Evolutionary conservation across 1,140 invertebrate species (phyloP).

Genomic region (Bombus consobrinus): DNA sequence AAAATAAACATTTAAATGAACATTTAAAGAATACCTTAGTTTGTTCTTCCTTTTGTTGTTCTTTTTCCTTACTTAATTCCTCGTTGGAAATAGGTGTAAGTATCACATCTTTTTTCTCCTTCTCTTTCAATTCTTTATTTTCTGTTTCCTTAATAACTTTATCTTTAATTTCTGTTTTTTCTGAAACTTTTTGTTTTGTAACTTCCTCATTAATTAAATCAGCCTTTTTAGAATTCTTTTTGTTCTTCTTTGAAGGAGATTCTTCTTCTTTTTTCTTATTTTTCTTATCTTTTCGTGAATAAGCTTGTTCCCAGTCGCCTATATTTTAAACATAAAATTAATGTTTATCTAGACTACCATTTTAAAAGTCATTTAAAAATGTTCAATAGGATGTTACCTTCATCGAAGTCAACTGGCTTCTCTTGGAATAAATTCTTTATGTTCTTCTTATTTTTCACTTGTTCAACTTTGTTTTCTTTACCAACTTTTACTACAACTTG

Average conservation of each 20-base stretch:
- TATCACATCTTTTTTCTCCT: conserved; percentile 78
- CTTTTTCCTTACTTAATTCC: conserved; percentile 72
- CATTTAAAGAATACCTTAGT: conserved; percentile 68
- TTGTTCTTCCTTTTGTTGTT: conserved; percentile 76
- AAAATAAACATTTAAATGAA: background rate
- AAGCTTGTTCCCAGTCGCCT: conserved; percentile 88
- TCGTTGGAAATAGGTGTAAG: conserved; percentile 74
- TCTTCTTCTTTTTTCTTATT: conserved; percentile 85
- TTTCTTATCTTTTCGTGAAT: conserved; percentile 87
- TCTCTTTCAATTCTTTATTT: conserved; percentile 82
- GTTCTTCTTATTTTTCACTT: conserved; percentile 84
- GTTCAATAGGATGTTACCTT: conserved; percentile 79
- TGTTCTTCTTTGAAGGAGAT: conserved; percentile 82
- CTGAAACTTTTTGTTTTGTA: conserved; percentile 77
- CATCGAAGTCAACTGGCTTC: conserved; percentile 89
- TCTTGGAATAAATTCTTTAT: conserved; percentile 84
- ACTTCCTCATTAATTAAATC: conserved; percentile 75
- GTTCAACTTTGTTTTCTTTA: conserved; percentile 82
- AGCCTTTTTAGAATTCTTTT: conserved; percentile 77
- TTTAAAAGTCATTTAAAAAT: background rate
- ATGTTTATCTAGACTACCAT: background rate
- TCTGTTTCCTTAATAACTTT: conserved; percentile 83
- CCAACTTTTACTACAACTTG: conserved; percentile 75
- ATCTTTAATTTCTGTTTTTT: conserved; percentile 81
- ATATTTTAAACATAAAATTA: conserved; percentile 49